A percentile compares a stretch with the other conserved stretches of the same genome.
Evolutionary conservation across 1,140 invertebrate genomes (phyloP).

Genomic region (Diorhabda elongata): DNA sequence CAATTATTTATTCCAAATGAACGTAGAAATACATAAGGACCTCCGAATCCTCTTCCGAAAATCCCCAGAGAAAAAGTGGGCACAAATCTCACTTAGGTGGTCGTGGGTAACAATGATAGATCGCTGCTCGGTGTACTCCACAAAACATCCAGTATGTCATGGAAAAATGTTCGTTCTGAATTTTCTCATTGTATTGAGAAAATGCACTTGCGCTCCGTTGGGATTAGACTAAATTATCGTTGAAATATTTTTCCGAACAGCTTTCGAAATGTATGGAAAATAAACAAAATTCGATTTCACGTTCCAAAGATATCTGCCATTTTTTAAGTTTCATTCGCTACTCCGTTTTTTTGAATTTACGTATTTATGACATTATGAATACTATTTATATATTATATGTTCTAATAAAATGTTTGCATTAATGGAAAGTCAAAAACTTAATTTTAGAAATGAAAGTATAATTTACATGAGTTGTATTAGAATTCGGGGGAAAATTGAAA

Average conservation of each 20-base stretch:
- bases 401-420: too few relatives aligned
- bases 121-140: constrained; percentile 3
- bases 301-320: background rate
- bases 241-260: too few relatives aligned
- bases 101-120: constrained; percentile 21
- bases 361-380: too few relatives aligned
- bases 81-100: constrained; percentile 23
- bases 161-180: background rate
- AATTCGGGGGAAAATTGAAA: too few relatives aligned
- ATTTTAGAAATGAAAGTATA: too few relatives aligned
- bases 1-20: constrained; percentile 21
- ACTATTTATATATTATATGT: too few relatives aligned
- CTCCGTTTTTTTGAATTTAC: too few relatives aligned
- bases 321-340: too few relatives aligned
- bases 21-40: constrained; percentile 8
- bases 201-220: background rate
- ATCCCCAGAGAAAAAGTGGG: constrained; percentile 12
- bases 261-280: constrained; percentile 2
- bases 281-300: constrained; percentile 6
- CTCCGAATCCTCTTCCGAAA: background rate
- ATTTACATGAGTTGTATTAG: too few relatives aligned
- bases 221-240: background rate
- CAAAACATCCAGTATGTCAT: constrained; percentile 7
- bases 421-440: too few relatives aligned
- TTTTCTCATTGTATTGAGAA: background rate